A percentile compares a stretch with the other conserved stretches of the same genome.
phyloP scores from a whole-genome alignment of 1,140 invertebrate genomes.

The Aphidius ervi region DNA sequence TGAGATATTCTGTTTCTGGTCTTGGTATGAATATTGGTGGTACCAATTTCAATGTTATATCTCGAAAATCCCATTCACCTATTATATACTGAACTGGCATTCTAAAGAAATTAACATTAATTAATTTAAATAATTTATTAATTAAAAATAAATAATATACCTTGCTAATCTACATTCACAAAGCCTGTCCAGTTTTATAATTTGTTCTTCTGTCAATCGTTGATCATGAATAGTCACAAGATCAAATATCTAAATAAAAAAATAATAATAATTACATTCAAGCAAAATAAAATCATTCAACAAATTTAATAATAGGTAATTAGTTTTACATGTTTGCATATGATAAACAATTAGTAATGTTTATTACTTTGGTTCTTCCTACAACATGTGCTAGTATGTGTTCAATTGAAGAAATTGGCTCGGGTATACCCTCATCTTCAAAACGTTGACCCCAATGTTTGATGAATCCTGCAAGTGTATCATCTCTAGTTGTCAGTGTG shows the following conservation, averaged over 20 bases:
- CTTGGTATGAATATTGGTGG: slow-evolving; percentile 72
- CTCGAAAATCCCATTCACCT: slow-evolving; percentile 70
- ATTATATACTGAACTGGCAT: slow-evolving; percentile 73
- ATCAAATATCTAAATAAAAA: slow-evolving; percentile 36
- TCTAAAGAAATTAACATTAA: slow-evolving; percentile 40
- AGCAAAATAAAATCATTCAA: neutral
- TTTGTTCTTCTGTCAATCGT: slow-evolving; percentile 31
- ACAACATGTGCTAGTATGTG: slow-evolving; percentile 45
- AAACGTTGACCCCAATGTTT: slow-evolving; percentile 38
- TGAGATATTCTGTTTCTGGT: slow-evolving; percentile 69
- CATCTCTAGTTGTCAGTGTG: neutral
- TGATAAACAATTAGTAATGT: neutral
- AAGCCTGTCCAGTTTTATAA: slow-evolving; percentile 34
- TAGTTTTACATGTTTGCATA: neutral
- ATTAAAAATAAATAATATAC: slow-evolving; percentile 25
- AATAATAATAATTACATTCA: slow-evolving; percentile 10
- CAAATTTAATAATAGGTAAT: neutral
- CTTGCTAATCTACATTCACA: slow-evolving; percentile 44
- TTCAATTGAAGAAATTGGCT: slow-evolving; percentile 46
- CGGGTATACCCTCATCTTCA: slow-evolving; percentile 38
- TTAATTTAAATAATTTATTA: neutral
- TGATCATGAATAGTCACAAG: slow-evolving; percentile 29
- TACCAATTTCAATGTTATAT: slow-evolving; percentile 61
- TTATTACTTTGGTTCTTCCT: slow-evolving; percentile 40
- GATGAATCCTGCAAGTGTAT: slow-evolving; percentile 13